Percentiles rank a stretch among this genome's conserved stretches.
These are phyloP conservation scores for Pelagia noctiluca DNA, from an alignment of 30 jellyfish, hydroid and myxozoan species.

Conservation along the genomic window DNA sequence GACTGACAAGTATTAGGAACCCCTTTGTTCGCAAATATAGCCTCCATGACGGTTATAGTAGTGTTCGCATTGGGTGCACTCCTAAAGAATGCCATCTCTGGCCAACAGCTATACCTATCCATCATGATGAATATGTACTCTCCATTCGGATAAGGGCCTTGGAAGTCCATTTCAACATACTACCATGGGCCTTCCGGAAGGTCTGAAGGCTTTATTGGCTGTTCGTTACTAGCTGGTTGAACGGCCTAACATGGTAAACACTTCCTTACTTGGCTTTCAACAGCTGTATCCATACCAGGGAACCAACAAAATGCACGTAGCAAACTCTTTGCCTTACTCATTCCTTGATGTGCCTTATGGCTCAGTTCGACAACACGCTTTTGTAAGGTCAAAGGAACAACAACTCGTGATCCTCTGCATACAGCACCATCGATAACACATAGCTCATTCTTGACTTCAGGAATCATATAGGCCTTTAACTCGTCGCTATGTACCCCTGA, in stretches of 20 bases:
- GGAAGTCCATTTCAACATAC: conserved; percentile 29
- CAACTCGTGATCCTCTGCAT: conserved; percentile 8
- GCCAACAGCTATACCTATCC: conserved; percentile 22
- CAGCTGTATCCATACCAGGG: conserved; percentile 5
- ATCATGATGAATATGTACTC: conserved; percentile 22
- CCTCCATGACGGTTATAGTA: not conserved
- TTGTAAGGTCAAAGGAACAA: conserved; percentile 3
- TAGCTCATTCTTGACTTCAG: conserved; percentile 5
- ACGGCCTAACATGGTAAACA: conserved; percentile 1
- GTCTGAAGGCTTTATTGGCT: conserved; percentile 15
- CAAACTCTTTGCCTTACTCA: conserved; percentile 5
- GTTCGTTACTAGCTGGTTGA: conserved; percentile 8
- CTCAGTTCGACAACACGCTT: conserved; percentile 4
- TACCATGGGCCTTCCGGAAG: conserved; percentile 8
- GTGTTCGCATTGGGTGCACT: conserved; percentile 4
- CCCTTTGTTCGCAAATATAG: conserved; percentile 9
- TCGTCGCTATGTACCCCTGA: conserved; percentile 5
- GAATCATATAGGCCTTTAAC: conserved; percentile 3
- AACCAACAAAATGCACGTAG: conserved; percentile 5
- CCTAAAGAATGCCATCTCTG: conserved; percentile 39
- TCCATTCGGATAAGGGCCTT: conserved; percentile 40
- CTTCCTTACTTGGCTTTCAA: conserved; percentile 5
- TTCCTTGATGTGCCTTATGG: conserved; percentile 6
- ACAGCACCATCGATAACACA: not conserved
- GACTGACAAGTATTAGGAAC: conserved; percentile 15